Base-by-base conservation (phyloP, 2,113 vertebrate genomes). In the Oncorhynchus kisutch region DNA sequence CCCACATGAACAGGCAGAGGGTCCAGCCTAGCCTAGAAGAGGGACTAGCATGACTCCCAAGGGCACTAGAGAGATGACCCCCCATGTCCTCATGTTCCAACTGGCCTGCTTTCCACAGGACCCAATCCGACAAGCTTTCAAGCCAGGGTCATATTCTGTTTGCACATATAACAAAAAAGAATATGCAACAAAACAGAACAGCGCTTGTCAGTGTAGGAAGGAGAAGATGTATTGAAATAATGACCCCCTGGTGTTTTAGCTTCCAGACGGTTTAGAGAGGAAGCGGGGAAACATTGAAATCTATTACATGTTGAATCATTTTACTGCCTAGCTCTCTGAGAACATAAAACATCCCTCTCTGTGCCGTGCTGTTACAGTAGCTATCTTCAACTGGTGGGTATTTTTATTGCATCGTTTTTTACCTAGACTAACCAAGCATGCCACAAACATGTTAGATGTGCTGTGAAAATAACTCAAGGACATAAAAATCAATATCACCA, bases 171-270 rank as follows among this genome's bases (percentile, higher is more conserved):
- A 67, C 8, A 11, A 22, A n/a, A 54, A 60, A 22, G 34, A 49
- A 65, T 67, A 39, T 5, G 24, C 67, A 16, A 45, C 20, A 18
- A 24, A 75, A 60, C 51, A 59, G 74, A 25, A n/a, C 22, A 60
- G 54, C 22, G 2, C 29, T 62, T 70, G 74, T 76, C 67, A 69
- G 57, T 11, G 24, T 31, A 18, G 54, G 51, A 48, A 16, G 11
- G 20, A 22, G 13, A 66, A 24, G 25, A 24, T 25, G 65, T 48
- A 66, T 51, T 73, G 65, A 60, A 22, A 57, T 70, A 73, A 77
- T 77, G 69, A 34, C n/a, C 59, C 51, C 75, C 75, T 49, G 68
- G 62, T 72, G 76, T 59, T 73, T 73, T 72, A 12, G 45, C 60
- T 49, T 66, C 62, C 24, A 49, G 45, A 67, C 16, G 25, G 72